Base-by-base conservation (phyloP, 2,888 invertebrate species). In the Meloe dianella region DNA sequence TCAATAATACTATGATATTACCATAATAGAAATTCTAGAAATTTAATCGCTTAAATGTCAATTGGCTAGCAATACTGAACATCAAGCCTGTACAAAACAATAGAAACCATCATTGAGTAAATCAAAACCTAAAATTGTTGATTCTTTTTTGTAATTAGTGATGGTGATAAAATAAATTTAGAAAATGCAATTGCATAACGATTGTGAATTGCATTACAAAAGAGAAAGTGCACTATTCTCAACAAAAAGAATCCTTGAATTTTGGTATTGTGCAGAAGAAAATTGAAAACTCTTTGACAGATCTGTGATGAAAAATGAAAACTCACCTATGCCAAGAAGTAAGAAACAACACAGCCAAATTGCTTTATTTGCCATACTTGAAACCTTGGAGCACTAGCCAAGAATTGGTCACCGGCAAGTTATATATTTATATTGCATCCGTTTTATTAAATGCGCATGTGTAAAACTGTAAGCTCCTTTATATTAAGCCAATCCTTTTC, bases 301-400 rank as follows among this genome's bases (percentile, higher is more conserved):
- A 7, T 41, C 1, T 41, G 3, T 17, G 17, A 41, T 17, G 17
- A 17, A 41, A 41, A 41, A n/a, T n/a, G 3, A 1, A 41, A 41
- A 85, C 85, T 85, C 74, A 85, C 85, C 84, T 66, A 81, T 69
- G 66, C 82, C 83, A 57, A 83, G 71, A 63, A 84, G 75, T 71
- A 84, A 76, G 67, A 82, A 81, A 81, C 80, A 82, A 81, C 84
- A 85, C 84, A 84, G 82, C 84, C 84, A 84, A 79, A 84, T 74
- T 73, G 77, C 80, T 78, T 81, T 83, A 79, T 75, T 77, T 79
- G 81, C 84, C 84, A 84, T 84, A 81, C 81, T 82, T 77, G 77
- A 73, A 41, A 77, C 75, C 77, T 80, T 79, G 76, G 81, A 79
- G 83, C 84, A 83, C 83, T 82, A 80, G 81, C 79, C 83, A 84